phyloP scores from a whole-genome alignment of 1,140 invertebrate genomes.

The Stegodyphus mimosarum region DNA sequence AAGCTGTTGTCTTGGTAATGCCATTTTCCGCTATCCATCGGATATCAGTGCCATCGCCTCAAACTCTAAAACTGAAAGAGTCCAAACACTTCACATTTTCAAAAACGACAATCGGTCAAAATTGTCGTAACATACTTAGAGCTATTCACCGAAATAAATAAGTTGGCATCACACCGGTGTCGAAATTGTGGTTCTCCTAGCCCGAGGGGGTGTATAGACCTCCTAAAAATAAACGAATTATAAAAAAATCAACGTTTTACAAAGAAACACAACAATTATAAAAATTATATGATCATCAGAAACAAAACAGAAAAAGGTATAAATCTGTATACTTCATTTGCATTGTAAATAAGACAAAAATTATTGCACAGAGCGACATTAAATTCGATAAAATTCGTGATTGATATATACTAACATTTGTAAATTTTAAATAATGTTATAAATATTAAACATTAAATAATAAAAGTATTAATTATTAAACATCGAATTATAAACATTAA shows the following conservation, averaged over 20 bases:
- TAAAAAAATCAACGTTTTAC: neutral
- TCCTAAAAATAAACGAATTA: constrained; percentile 18
- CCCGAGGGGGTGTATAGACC: constrained; percentile 53
- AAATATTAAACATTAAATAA: neutral
- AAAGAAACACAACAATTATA: neutral
- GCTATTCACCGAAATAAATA: neutral
- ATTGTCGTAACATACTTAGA: constrained; percentile 23
- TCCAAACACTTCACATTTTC: neutral
- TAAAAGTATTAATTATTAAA: neutral
- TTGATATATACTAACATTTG: neutral
- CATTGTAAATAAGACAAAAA: neutral
- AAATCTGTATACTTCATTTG: neutral
- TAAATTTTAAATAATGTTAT: neutral
- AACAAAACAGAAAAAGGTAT: neutral
- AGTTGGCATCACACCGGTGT: constrained; percentile 46
- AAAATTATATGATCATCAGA: neutral
- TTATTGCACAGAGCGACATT: neutral
- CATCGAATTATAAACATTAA: no score
- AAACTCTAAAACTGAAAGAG: no score
- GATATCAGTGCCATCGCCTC: no score
- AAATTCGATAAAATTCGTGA: no score
- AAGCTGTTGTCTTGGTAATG: no score
- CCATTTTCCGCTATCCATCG: no score
- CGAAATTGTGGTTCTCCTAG: constrained; percentile 49
- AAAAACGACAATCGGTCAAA: constrained; percentile 41